Evolutionary conservation across 2,888 invertebrate genomes (phyloP).

Genomic region (Sphaerophoria taeniata): DNA sequence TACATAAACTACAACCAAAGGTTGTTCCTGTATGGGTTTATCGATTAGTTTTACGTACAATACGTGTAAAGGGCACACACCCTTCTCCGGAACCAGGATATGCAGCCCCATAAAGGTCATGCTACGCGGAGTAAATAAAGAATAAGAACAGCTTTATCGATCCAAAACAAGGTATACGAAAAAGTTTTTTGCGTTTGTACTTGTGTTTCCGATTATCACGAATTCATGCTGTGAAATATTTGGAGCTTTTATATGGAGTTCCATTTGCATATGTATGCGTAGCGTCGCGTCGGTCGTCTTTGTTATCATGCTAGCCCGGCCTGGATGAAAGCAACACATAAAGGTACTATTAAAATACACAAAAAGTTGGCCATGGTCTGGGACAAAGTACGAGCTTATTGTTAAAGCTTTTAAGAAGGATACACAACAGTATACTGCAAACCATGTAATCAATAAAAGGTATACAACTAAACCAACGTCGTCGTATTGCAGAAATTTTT

Average conservation of each 20-base stretch:
- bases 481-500: constrained; percentile 16
- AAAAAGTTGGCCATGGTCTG: constrained; percentile 80
- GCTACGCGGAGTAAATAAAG: constrained; percentile 23
- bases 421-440: constrained; percentile 11
- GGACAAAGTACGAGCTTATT: constrained; percentile 70
- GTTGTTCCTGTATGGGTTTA: constrained; percentile 41
- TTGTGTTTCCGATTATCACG: no score
- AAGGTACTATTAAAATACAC: constrained; percentile 63
- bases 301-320: constrained; percentile 19
- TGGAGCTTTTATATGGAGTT: neutral
- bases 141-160: constrained; percentile 59
- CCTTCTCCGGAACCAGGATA: constrained; percentile 57
- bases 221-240: no score
- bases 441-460: constrained; percentile 11
- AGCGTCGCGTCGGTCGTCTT: constrained; percentile 53
- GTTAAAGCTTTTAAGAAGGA: constrained; percentile 55
- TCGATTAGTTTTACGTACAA: constrained; percentile 59
- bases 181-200: constrained; percentile 10
- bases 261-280: constrained; percentile 48
- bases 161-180: constrained; percentile 17
- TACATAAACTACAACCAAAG: constrained; percentile 10
- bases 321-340: constrained; percentile 48
- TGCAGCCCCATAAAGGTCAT: constrained; percentile 34
- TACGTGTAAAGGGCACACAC: constrained; percentile 59
- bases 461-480: no score